Base-by-base conservation (phyloP, 2,113 vertebrate genomes). In the Loxodonta africana region DNA sequence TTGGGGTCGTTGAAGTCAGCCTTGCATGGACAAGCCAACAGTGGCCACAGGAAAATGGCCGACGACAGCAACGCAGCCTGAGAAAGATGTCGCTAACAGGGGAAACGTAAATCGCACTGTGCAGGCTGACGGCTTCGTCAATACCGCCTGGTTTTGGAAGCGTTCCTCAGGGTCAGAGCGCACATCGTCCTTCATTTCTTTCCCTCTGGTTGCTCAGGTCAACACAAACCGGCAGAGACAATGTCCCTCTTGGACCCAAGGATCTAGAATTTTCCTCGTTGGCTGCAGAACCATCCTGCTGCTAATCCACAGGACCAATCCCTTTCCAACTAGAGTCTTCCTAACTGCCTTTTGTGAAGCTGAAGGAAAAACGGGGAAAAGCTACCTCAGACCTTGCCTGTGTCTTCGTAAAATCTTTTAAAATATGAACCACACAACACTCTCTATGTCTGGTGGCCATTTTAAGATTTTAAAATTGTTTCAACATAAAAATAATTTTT, bases 401-500 rank as follows among this genome's bases (percentile, higher is more conserved):
- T 95, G 96, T 97, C 96, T 95, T 97, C 98, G 90, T 88, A 67
- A 30, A 73, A 21, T 2, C 20, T 95, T 76, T 57, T 15, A 85
- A 96, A 93, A 95, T 96, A 98, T 96, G 98, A 98, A 96, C 98
- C 98, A 98, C 97, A 98, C 97, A 98, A 96, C 98, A 96, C 97
- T 98, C 95, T 98, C 95, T 98, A 96, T 94, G 95, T 99, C 97
- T 98, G 97, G 98, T 98, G 98, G 98, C 98, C 97, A 94, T 92
- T 98, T 98, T 92, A 96, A 95, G 97, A 98, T 98, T 99, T 98
- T 99, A 99, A 98, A 99, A 98, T 98, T 94, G 97, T 97, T 98
- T 98, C 91, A 99, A 99, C 98, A 99, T 98, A 99, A 99, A 99
- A 99, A 99, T 99, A 99, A 95, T 98, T 97, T 98, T 98, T n/a